Evolutionary conservation across 2,113 vertebrate genomes (phyloP), one percentile per base, ranked within the genome.

Genomic region (Tetrao urogallus): DNA sequence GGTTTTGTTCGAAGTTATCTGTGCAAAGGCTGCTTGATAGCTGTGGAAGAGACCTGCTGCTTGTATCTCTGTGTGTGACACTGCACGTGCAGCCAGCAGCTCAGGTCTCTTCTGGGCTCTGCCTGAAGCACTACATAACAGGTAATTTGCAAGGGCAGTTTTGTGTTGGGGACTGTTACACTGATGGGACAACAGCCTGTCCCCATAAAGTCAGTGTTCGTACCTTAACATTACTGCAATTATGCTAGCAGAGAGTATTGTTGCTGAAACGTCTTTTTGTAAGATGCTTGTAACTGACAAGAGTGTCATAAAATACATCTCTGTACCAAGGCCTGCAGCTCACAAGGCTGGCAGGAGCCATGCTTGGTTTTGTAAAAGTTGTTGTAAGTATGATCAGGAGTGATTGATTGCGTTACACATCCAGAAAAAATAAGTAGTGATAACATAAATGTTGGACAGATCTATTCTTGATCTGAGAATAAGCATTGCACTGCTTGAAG

Each of bases 51-150:
- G 4, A 11, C 18, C 1, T 73, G 22, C 25, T 21, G 2, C 22
- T 57, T 60, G 8, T 36, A 5, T 28, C 24, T 74, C 8, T 25
- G 4, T 69, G 45, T 56, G 36, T 73, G 67, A 11, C 7, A 1
- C 1, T 42, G n/a, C 10, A 1, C 16, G 6, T 4, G 3, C 72
- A 5, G 20, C 0, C 1, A 45, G 34, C 65, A 81, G 61, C 20
- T 81, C 34, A 48, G 71, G 11, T 54, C 13, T 24, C 13, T 43
- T 38, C 11, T 74, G 3, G 60, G 40, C 10, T 8, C n/a, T 70
- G 67, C 13, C n/a, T 50, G n/a, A 36, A 19, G 67, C 67, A 19
- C 17, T 38, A 19, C 16, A 7, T 50, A 50, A 7, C 24, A 9
- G 13, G 25, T 27, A 8, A 13, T 17, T 27, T 18, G 67, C 16